Percentiles rank a stretch among this genome's conserved stretches.
These are phyloP conservation scores for Corydoras maculifer DNA, from an alignment of 2,113 vertebrate genomes.

Conservation along the genomic window DNA sequence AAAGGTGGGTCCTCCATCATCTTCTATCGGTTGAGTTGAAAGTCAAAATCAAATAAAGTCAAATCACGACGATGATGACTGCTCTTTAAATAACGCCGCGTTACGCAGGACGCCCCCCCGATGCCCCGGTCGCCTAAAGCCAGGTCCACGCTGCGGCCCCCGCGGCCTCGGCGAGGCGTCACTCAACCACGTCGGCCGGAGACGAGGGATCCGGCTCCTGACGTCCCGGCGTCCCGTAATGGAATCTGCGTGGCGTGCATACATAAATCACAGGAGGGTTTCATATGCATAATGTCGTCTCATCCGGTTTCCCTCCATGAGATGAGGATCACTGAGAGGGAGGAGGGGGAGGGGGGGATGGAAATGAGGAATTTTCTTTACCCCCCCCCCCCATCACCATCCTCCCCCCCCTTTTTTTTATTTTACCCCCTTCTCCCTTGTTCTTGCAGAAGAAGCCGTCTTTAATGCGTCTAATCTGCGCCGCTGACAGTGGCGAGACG, in stretches of 20 bases:
- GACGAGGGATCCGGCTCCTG: constrained; percentile 81
- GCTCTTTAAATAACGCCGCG: too few relatives aligned
- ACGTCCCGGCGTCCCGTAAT: constrained; percentile 94
- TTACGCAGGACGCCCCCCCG: too few relatives aligned
- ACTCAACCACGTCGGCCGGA: constrained; percentile 93
- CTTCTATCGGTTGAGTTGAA: too few relatives aligned
- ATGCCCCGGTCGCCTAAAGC: too few relatives aligned
- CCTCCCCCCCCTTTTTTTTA: constrained; percentile 7
- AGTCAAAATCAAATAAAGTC: too few relatives aligned
- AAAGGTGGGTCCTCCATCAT: too few relatives aligned
- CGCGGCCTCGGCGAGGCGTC: constrained; percentile 51
- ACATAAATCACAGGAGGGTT: constrained; percentile 99
- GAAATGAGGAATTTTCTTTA: constrained; percentile 38
- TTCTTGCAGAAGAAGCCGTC: constrained; percentile 73
- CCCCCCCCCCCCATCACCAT: neutral
- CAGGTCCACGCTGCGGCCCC: too few relatives aligned
- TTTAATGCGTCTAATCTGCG: constrained; percentile 95
- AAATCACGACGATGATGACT: too few relatives aligned
- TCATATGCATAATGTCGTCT: constrained; percentile 99
- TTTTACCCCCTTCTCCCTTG: constrained; percentile 27
- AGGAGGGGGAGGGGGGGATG: neutral
- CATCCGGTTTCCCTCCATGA: constrained; percentile 76
- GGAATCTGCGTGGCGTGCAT: constrained; percentile 99
- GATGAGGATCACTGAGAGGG: constrained; percentile 57
- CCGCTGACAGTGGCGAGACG: constrained; percentile 81